Evolutionary conservation across 2,888 invertebrate genomes (phyloP), one percentile per base, ranked within the genome.

Genomic region (Cyrtodaria siliqua): DNA sequence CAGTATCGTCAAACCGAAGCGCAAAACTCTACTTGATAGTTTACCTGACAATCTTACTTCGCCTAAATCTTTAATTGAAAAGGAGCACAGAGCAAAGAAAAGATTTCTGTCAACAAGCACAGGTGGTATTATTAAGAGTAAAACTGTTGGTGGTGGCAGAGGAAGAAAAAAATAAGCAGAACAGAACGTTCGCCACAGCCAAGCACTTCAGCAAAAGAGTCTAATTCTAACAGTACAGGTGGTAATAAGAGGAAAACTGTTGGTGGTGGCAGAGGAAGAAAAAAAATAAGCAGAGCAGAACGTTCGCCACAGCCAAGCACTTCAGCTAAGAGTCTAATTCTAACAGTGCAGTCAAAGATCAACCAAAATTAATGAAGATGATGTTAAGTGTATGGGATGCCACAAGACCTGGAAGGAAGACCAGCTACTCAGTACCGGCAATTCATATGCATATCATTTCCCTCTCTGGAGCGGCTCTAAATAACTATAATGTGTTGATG

Each of bases 321-420:
- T n/a, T n/a, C n/a, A n/a, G 9, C 40, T 8, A 12, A 8, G 8
- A 14, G 8, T 40, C 49, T 16, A 49, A 18, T 9, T 6, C 8
- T 6, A n/a, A 49, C 8, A 49, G n/a, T 8, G 20, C 8, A 18
- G n/a, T 18, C 49, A 12, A 49, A 18, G 14, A 49, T 18, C 49
- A 49, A 27, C 16, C 23, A 24, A 59, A 59, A n/a, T 2, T 26
- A 4, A 18, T 67, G 67, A 23, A 16, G 20, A 23, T 57, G 50
- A 20, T 68, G 68, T 68, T 40, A 26, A 3, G n/a, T n/a, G n/a
- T n/a, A n/a, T n/a, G n/a, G n/a, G n/a, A n/a, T n/a, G n/a, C n/a
- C n/a, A n/a, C n/a, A 23, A 16, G 42, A 16, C 68, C 23, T 68
- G 60, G 60, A 44, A 60, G 26, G 68, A 68, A 26, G 59, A 68